Evolutionary conservation across 2,797 vertebrate species (phyloP).

Genomic region (Melanogrammus aeglefinus): DNA sequence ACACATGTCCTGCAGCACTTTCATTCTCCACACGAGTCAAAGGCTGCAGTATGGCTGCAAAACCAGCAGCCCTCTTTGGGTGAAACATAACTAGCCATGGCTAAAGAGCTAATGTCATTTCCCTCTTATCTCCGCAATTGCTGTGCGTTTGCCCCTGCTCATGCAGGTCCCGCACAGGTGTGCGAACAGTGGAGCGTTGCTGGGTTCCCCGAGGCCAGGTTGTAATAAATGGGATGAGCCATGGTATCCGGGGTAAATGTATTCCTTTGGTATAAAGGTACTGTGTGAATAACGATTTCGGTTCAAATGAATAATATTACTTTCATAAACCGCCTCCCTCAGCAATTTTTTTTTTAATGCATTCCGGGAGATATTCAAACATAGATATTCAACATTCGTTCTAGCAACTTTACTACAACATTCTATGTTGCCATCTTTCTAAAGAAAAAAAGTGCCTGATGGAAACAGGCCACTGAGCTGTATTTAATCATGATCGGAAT

Average conservation of each 20-base stretch:
- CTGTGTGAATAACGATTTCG: neutral
- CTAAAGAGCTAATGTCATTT: slow-evolving; percentile 1
- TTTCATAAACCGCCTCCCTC: neutral
- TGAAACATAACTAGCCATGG: neutral
- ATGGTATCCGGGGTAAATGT: neutral
- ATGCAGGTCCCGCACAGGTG: neutral
- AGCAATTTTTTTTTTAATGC: too few relatives aligned
- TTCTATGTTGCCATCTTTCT: neutral
- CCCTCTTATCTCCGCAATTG: neutral
- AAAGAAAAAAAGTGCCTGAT: neutral
- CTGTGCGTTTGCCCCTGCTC: neutral
- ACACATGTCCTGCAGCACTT: neutral
- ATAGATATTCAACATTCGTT: too few relatives aligned
- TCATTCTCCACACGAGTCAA: neutral
- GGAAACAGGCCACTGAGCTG: neutral
- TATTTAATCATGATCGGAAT: neutral
- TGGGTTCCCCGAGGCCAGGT: neutral
- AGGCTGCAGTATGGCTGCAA: too few relatives aligned
- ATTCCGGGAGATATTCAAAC: neutral
- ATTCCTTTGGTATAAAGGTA: neutral
- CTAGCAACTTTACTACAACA: neutral
- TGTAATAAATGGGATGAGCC: neutral
- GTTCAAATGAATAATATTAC: neutral
- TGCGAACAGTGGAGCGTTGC: neutral
- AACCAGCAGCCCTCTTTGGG: neutral